phyloP scores from a whole-genome alignment of 2,888 invertebrate genomes.

The Leucophenga maculata region DNA sequence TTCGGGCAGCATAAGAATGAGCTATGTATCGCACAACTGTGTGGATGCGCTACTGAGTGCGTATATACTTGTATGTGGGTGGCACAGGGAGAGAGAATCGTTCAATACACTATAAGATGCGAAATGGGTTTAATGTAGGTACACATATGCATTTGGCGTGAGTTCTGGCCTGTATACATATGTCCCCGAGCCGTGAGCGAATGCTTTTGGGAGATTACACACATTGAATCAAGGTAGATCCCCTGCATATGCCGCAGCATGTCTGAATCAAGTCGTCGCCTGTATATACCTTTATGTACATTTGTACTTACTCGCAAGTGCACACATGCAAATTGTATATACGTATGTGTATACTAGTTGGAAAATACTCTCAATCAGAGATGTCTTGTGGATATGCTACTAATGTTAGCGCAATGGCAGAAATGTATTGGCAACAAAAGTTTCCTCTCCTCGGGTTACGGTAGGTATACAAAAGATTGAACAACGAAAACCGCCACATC shows the following conservation, averaged over 20 bases:
- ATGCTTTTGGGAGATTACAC: slow-evolving; percentile 38
- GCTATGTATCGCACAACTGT: slow-evolving; percentile 10
- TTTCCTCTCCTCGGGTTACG: slow-evolving; percentile 61
- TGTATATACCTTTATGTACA: slow-evolving; percentile 20
- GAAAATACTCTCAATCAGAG: background rate
- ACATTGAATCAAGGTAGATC: slow-evolving; percentile 54
- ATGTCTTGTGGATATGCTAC: slow-evolving; percentile 1
- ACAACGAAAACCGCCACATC: slow-evolving; percentile 37
- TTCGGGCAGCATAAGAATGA: slow-evolving; percentile 50
- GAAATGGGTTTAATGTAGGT: slow-evolving; percentile 36
- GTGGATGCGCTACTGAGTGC: background rate
- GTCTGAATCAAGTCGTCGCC: too few species aligned
- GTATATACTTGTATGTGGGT: background rate
- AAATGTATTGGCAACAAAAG: slow-evolving; percentile 35
- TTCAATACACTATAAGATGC: background rate
- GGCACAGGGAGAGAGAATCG: too few species aligned
- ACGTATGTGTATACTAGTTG: slow-evolving; percentile 21
- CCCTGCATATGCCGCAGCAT: background rate
- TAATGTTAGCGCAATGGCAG: slow-evolving; percentile 28
- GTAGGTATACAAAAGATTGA: slow-evolving; percentile 55
- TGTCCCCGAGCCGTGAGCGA: background rate
- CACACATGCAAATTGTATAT: slow-evolving; percentile 32
- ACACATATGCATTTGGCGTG: slow-evolving; percentile 33
- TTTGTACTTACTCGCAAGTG: slow-evolving; percentile 32
- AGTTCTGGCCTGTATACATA: too few species aligned